Evolutionary conservation across 2,797 vertebrate species (phyloP).

Genomic region (Melanotaenia parkinsoni): DNA sequence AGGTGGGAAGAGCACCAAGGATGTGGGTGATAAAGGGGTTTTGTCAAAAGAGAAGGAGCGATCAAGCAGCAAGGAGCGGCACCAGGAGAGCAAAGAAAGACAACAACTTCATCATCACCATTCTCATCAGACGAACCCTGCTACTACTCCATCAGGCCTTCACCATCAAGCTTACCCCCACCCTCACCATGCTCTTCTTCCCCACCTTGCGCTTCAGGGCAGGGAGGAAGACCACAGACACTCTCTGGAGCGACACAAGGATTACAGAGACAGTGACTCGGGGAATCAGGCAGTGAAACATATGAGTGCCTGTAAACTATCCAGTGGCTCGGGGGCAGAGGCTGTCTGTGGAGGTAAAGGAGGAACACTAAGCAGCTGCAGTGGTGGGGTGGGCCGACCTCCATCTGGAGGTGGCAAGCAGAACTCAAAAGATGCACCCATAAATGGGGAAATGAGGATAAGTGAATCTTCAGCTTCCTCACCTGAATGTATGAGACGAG

Average conservation of each 20-base stretch:
- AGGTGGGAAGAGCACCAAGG: constrained; percentile 82
- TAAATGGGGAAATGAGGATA: constrained; percentile 82
- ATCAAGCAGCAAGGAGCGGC: constrained; percentile 78
- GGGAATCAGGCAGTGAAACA: constrained; percentile 82
- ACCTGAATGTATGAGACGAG: constrained; percentile 90
- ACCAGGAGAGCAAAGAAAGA: constrained; percentile 85
- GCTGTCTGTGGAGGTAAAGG: constrained; percentile 69
- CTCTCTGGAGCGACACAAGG: constrained; percentile 84
- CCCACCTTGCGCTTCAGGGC: constrained; percentile 65
- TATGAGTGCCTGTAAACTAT: constrained; percentile 89
- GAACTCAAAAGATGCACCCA: constrained; percentile 85
- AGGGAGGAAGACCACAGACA: constrained; percentile 84
- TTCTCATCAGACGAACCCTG: constrained; percentile 57
- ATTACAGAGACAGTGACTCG: constrained; percentile 85
- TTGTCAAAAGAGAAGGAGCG: constrained; percentile 88
- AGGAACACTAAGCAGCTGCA: constrained; percentile 71
- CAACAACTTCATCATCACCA: constrained; percentile 67
- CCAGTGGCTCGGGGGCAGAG: constrained; percentile 74
- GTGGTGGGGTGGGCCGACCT: constrained; percentile 71
- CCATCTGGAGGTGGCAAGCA: constrained; percentile 67
- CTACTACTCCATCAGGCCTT: constrained; percentile 48
- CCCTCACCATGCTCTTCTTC: constrained; percentile 69
- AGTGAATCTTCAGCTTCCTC: constrained; percentile 80
- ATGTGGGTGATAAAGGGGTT: constrained; percentile 72
- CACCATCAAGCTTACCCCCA: constrained; percentile 77